Base-by-base conservation (phyloP, 2,113 vertebrate species). In the Siniperca knerii region DNA sequence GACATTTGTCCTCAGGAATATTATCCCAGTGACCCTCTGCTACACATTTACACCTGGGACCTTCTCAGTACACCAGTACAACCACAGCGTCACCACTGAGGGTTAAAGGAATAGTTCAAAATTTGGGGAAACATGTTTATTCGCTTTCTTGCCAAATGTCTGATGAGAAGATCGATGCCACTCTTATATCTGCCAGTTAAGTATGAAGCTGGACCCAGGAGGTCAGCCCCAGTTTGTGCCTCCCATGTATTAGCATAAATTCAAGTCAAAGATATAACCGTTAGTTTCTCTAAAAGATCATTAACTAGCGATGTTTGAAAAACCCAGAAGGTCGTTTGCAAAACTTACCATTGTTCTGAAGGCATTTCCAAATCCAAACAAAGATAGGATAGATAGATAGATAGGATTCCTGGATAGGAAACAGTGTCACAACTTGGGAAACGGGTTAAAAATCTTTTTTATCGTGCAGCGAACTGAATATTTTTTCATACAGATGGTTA, bases 1-100 rank as follows among this genome's bases (percentile, higher is more conserved):
- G 35, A 25, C 60, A 44, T 70, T 21, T 82, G 70, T 46, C 57
- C 40, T 33, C 58, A 18, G 48, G 46, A 91, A 66, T 13, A 20
- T 29, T 12, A 37, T 29, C 8, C 46, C 23, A n/a, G 5, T 16
- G 50, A 77, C 55, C 33, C 66, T 70, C 75, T 16, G 29, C 15
- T 52, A 50, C 20, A 2, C 16, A 76, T 61, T 50, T 25, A 55
- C 20, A 48, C 42, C 52, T 20, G 18, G 20, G 20, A 54, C 52
- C 18, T 12, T 50, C n/a, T 8, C 21, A 29, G 29, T 5, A 23
- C 42, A 1, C 4, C 35, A 44, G 37, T 10, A 21, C 42, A 4
- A 67, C 35, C 35, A 18, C 40, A 4, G 11, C 21, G 46, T 25
- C 23, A 44, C 8, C 8, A 12, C n/a, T 18, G 54, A 58, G 3